Evolutionary conservation across 2,113 vertebrate species (phyloP).

Genomic region (Leiothrix lutea): DNA sequence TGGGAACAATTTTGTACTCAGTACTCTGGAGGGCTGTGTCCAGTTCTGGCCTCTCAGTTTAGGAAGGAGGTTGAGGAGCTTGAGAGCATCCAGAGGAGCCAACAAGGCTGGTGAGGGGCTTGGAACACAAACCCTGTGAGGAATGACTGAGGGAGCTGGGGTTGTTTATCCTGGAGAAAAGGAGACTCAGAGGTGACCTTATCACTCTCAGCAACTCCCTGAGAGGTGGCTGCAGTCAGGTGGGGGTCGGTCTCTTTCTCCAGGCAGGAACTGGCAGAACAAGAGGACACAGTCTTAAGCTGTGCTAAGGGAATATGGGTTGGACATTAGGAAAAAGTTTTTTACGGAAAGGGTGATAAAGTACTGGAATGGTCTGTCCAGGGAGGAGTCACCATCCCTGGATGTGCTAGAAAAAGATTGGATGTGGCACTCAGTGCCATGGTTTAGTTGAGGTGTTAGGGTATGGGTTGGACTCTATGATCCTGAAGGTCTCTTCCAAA

Average conservation of each 20-base stretch:
- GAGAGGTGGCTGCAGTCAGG: neutral
- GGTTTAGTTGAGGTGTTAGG: neutral
- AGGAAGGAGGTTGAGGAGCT: neutral
- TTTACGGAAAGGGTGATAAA: neutral
- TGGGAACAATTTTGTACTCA: neutral
- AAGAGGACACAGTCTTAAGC: neutral
- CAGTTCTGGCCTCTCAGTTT: neutral
- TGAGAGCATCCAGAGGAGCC: neutral
- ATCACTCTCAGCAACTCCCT: neutral
- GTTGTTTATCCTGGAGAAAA: neutral
- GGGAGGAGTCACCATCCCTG: neutral
- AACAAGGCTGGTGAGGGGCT: neutral
- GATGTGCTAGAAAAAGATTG: neutral
- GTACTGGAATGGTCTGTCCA: neutral
- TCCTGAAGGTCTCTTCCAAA: neutral
- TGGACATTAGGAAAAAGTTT: neutral
- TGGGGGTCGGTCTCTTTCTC: neutral
- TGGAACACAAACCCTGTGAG: neutral
- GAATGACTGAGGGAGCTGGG: neutral
- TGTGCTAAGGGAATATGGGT: neutral
- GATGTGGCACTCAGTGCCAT: neutral
- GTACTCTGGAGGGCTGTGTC: neutral
- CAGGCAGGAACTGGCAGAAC: neutral
- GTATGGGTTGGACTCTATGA: neutral
- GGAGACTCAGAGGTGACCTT: neutral